Evolutionary conservation across 2,797 vertebrate species (phyloP), one percentile per base, ranked within the genome.

Genomic region (Thunnus albacares): DNA sequence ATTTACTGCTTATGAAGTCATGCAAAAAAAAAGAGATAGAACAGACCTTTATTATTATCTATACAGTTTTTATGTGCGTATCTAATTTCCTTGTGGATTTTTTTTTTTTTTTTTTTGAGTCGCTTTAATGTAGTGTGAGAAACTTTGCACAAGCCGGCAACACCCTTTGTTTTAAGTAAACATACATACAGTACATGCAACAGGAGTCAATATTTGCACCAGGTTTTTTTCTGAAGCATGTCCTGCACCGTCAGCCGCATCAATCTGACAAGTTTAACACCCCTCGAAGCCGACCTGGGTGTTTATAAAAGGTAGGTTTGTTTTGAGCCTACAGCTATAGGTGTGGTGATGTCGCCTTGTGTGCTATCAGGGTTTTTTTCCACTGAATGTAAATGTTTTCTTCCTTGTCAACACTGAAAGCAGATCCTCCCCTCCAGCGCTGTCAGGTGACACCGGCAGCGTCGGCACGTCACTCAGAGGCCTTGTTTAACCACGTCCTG

Each of bases 181-280:
- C 79, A 89, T 66, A 75, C 33, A n/a, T 33, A 8, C 18, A 18
- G 18, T 20, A 35, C 53, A 67, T 35, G 57, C 52, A 75, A 55
- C 66, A 2, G 13, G 75, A 88, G 91, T 90, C 92, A 92, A 92
- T 91, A 90, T 92, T 93, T 91, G 85, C 68, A 20, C 28, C 60
- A n/a, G 38, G 61, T 60, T 62, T 57, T 24, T 6, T 51, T 35
- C 24, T 59, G 52, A 30, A n/a, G 61, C 51, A 22, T 17, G 61
- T 78, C 79, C 71, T 62, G 57, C 71, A 6, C 64, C 0, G 55
- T 84, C 73, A 38, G 6, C 66, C 33, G 2, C 53, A 30, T 82
- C 75, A 33, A 30, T 80, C 60, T 12, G 72, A 87, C 80, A 73
- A 83, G 74, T 79, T 81, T 64, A 61, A 61, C 73, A 30, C 76